Conservation (phyloP, 2,113 vertebrate genomes). For the Oceanites oceanicus region DNA sequence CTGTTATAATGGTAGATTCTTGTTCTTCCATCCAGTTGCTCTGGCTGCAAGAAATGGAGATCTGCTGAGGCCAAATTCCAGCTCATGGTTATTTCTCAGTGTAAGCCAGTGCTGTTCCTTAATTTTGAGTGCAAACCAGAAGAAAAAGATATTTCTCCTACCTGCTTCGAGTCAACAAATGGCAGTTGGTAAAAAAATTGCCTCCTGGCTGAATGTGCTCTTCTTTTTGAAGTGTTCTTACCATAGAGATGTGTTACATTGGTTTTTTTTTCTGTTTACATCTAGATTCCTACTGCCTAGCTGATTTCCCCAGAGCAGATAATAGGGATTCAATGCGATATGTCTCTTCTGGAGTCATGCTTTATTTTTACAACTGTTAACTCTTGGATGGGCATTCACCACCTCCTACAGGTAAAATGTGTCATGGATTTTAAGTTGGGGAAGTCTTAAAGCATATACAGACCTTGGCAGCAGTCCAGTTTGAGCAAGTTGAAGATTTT, state of each 20-base stretch:
- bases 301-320: neutral
- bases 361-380: neutral
- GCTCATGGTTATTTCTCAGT: neutral
- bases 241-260: neutral
- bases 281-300: neutral
- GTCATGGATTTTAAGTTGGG: neutral
- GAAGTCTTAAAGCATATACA: neutral
- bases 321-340: neutral
- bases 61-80: neutral
- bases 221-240: neutral
- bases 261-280: neutral
- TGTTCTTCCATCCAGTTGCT: neutral
- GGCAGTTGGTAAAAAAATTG: neutral
- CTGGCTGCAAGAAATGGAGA: neutral
- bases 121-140: neutral
- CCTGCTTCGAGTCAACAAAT: neutral
- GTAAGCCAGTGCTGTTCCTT: neutral
- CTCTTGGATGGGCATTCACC: neutral
- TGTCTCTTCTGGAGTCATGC: neutral
- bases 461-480: neutral
- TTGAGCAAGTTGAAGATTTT: neutral
- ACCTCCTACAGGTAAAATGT: neutral
- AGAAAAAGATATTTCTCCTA: neutral
- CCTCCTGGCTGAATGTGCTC: neutral
- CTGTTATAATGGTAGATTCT: neutral